phyloP scores from a whole-genome alignment of 2,113 vertebrate species.

The Rattus rattus region DNA sequence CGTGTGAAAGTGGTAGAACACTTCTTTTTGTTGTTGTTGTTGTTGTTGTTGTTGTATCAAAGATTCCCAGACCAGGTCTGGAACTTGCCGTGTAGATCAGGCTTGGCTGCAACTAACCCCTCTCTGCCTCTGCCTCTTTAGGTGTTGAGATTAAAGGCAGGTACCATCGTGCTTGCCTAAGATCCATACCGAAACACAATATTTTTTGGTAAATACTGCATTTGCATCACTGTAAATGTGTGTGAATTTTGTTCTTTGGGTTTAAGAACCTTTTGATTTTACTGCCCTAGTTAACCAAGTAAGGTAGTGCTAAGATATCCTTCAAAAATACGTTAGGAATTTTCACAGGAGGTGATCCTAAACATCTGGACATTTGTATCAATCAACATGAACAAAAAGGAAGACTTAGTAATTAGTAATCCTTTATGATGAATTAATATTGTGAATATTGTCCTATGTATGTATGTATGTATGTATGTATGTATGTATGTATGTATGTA shows the following conservation, averaged over 20 bases:
- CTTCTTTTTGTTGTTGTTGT: background rate
- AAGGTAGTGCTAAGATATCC: background rate
- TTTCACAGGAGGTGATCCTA: constrained; percentile 6
- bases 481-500: background rate
- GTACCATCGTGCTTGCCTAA: background rate
- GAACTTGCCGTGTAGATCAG: background rate
- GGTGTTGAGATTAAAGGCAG: background rate
- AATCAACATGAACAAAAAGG: background rate
- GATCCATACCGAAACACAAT: constrained; percentile 10
- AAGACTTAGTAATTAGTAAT: background rate
- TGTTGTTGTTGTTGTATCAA: background rate
- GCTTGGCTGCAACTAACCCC: background rate
- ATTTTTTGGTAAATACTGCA: background rate
- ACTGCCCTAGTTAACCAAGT: background rate
- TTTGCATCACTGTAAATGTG: background rate
- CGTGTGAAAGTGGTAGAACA: background rate
- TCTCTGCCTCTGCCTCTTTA: background rate
- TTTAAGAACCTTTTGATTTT: background rate
- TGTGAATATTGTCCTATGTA: background rate
- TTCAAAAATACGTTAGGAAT: background rate
- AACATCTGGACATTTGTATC: constrained; percentile 1
- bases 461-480: background rate
- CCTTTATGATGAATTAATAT: background rate
- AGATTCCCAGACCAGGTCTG: background rate
- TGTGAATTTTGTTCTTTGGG: constrained; percentile 35